Percentiles rank a stretch among this genome's conserved stretches.
These are phyloP conservation scores for Gryon sp. DNA, from an alignment of 1,140 invertebrate genomes.

Conservation along the genomic window DNA sequence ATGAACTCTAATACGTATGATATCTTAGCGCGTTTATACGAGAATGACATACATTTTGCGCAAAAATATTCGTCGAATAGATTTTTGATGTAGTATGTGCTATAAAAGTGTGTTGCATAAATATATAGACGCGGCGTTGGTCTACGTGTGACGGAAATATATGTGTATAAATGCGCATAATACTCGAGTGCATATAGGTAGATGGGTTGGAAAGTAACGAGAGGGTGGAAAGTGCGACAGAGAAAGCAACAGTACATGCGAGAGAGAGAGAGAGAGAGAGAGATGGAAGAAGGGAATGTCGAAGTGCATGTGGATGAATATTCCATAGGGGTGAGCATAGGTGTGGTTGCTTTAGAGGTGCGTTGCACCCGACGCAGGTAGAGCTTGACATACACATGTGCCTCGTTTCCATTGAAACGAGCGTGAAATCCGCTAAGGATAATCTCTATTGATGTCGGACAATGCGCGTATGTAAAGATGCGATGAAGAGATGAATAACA, in stretches of 20 bases:
- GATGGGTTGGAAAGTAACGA: constrained; percentile 63
- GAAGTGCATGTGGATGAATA: constrained; percentile 62
- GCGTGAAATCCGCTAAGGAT: constrained; percentile 62
- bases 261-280: too few species aligned
- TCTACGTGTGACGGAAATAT: constrained; percentile 46
- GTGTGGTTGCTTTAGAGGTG: constrained; percentile 68
- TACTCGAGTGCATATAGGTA: constrained; percentile 56
- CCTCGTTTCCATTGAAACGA: constrained; percentile 63
- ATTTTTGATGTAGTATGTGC: constrained; percentile 50
- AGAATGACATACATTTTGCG: constrained; percentile 21
- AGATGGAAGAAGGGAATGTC: too few species aligned
- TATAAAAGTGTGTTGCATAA: constrained; percentile 56
- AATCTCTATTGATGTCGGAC: constrained; percentile 61
- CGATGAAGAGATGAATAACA: constrained; percentile 43
- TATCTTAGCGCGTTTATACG: constrained; percentile 17
- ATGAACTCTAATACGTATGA: constrained; percentile 25
- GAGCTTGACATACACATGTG: constrained; percentile 62
- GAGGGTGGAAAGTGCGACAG: too few species aligned
- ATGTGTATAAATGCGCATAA: constrained; percentile 52
- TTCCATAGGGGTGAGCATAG: constrained; percentile 69
- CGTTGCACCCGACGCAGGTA: constrained; percentile 68
- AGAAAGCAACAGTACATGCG: too few species aligned
- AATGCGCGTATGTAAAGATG: constrained; percentile 53
- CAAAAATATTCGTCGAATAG: constrained; percentile 38
- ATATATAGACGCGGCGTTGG: constrained; percentile 14